Base-by-base conservation (phyloP, 2,113 vertebrate species). In the Syngnathoides biaculeatus region DNA sequence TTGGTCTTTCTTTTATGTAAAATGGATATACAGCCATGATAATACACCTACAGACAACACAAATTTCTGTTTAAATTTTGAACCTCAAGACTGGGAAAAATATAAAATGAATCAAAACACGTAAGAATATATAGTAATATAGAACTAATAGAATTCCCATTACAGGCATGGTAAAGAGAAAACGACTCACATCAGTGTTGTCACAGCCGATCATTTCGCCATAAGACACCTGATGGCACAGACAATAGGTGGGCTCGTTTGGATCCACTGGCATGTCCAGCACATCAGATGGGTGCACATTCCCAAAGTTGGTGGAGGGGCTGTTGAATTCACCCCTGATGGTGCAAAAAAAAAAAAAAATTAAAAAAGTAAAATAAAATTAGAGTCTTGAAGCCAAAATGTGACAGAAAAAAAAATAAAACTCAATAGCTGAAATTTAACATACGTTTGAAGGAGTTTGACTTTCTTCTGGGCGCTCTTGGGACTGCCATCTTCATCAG, bases 191-290 rank as follows among this genome's bases (percentile, higher is more conserved):
- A 64, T 99, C 97, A 35, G 95, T 94, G 83, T 98, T 98, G 90
- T 99, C 97, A 63, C 97, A 99, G 91, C 97, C 97, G 17, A 99
- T 99, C 97, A 99, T 99, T 88, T 99, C 97, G 83, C 97, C 97
- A 8, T 99, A 99, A 70, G 97, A 99, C 43, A 99, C 97, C 90
- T 99, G 97, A 89, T 96, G 95, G 84, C 97, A 99, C 79, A 99
- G 93, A 89, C 97, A 99, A 89, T 99, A 99, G 19, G 97, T 99
- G 68, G 97, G 97, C 74, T 99, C 97, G 50, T 99, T 99, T 79
- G 97, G 97, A 75, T 98, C 97, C 84, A 99, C 97, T 0, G 97
- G 97, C 97, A 99, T 99, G 86, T 99, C 97, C 89, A 99, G 83
- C 22, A 99, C 97, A 87, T 99, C 97, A 0, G 97, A 97, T 39